Conservation (phyloP, 2,113 vertebrate species). For the Coptodon rendalli region DNA sequence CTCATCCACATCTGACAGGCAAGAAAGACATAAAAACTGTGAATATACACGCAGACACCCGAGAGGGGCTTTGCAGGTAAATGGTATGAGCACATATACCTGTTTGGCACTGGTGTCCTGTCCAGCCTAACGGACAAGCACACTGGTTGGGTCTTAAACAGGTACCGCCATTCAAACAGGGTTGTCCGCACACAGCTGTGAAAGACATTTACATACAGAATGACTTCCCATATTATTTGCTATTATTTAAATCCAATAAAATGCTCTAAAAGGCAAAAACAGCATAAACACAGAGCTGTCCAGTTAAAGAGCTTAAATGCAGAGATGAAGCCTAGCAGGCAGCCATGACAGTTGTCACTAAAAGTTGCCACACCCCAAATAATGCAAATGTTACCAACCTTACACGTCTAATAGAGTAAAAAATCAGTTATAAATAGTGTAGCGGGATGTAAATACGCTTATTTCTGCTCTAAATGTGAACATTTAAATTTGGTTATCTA, state of each 20-base stretch:
- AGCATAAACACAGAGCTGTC: neutral
- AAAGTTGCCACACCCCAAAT: neutral
- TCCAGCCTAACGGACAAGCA: constrained; percentile 79
- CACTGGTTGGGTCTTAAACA: constrained; percentile 78
- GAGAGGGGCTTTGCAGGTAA: neutral
- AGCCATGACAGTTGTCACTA: neutral
- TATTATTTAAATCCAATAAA: neutral
- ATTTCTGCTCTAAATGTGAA: neutral
- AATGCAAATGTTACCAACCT: neutral
- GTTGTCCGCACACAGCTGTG: constrained; percentile 76
- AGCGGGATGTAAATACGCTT: neutral
- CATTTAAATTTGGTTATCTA: neutral
- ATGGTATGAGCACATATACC: constrained; percentile 62
- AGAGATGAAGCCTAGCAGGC: neutral
- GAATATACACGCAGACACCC: neutral
- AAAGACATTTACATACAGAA: neutral
- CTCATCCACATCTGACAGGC: constrained; percentile 81
- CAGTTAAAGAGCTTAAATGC: neutral
- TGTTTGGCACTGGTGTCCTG: constrained; percentile 76
- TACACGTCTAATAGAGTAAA: neutral
- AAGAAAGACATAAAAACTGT: neutral
- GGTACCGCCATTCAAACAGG: constrained; percentile 79
- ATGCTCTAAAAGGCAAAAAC: neutral
- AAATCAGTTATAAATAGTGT: neutral
- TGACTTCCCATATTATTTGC: neutral